Base-by-base conservation (phyloP, 2,797 vertebrate species). In the Tolypeutes matacus region DNA sequence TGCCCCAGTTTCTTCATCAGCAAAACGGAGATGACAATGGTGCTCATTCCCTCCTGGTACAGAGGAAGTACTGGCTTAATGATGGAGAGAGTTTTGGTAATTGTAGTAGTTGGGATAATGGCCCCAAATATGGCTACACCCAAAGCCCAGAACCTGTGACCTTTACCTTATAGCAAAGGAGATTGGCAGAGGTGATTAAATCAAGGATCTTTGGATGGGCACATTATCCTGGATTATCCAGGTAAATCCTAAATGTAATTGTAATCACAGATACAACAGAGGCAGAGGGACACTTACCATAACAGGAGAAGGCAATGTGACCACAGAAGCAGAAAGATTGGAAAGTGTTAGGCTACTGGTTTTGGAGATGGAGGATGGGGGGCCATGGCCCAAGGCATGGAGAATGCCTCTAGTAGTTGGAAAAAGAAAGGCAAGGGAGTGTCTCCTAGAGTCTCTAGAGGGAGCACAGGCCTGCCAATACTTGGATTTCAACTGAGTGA, bases 31-130 rank as follows among this genome's bases (percentile, higher is more conserved):
- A 80, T 77, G 62, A 69, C 49, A 67, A 29, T 67, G n/a, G 31
- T 29, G 3, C 29, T 89, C 27, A 17, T 49, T 60, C 42, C 46
- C n/a, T 9, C 13, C 15, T 25, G 49, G 36, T 29, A 15, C 56
- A 65, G 10, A 70, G 53, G 17, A 46, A 73, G n/a, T 49, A 5
- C 34, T 88, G 12, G 3, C 2, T 18, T 29, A 70, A 64, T 9
- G 4, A 21, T 1, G 3, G 2, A 12, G 39, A 27, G 15, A 21
- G 1, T 39, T 2, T n/a, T 5, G 2, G 13, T 27, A 4, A 0
- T 42, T 34, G 10, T 51, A 42, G 11, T 21, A 21, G 60, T 7
- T 21, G 7, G 20, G 64, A 51, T 49, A 62, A 42, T 18, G 64
- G 14, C 25, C 60, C 81, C 15, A 6, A 29, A 31, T 20, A 7